phyloP scores from a whole-genome alignment of 2,113 vertebrate genomes.

The Lonchura striata region DNA sequence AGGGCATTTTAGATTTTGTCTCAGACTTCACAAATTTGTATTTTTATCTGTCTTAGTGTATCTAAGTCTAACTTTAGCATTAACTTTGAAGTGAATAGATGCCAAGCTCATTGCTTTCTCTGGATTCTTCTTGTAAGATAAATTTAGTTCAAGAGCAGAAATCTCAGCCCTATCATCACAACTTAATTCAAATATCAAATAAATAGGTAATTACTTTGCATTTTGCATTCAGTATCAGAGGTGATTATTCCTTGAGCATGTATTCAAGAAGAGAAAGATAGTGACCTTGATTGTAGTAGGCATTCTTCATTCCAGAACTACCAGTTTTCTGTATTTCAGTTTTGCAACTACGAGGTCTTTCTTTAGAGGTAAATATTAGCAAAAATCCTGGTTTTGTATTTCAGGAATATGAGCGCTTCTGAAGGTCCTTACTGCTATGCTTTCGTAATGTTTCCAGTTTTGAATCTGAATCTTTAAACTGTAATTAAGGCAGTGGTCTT shows the following conservation, averaged over 20 bases:
- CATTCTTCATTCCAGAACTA: background rate
- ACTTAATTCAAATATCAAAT: background rate
- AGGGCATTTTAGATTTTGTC: background rate
- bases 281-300: rapidly evolving
- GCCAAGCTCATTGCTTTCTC: background rate
- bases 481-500: background rate
- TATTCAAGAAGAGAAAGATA: background rate
- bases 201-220: background rate
- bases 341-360: background rate
- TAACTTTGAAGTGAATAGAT: background rate
- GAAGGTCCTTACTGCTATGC: background rate
- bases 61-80: background rate
- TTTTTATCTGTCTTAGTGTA: background rate
- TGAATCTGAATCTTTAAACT: background rate
- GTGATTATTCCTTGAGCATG: background rate
- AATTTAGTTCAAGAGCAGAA: background rate
- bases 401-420: background rate
- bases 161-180: background rate
- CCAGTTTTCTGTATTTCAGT: background rate
- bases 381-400: background rate
- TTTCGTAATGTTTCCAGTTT: background rate
- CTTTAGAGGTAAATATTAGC: background rate
- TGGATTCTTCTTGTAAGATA: background rate
- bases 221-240: background rate
- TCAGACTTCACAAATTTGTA: background rate